phyloP scores from a whole-genome alignment of 2,797 vertebrate genomes.

The Orestias chungarensis region DNA sequence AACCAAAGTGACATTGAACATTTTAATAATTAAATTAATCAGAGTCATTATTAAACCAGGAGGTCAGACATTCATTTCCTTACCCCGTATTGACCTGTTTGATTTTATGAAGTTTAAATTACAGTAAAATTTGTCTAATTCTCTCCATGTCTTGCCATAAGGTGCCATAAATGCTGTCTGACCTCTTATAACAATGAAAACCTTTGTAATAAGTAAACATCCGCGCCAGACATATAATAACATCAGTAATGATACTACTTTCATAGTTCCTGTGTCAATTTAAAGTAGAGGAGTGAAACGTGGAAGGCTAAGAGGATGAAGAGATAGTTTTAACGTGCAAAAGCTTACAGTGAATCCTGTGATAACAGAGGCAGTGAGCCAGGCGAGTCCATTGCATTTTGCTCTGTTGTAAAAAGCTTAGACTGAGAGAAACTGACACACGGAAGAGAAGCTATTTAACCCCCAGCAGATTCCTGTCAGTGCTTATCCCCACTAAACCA shows the following conservation, averaged over 20 bases:
- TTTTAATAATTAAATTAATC: slow-evolving; percentile 38
- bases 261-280: not conserved
- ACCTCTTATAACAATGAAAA: not conserved
- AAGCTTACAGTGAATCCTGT: slow-evolving; percentile 13
- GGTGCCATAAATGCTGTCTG: not conserved
- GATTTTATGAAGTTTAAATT: slow-evolving; percentile 15
- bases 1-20: slow-evolving; percentile 41
- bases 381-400: slow-evolving; percentile 13
- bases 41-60: slow-evolving; percentile 19
- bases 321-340: slow-evolving; percentile 6
- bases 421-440: slow-evolving; percentile 45
- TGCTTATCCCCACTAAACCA: slow-evolving; percentile 6
- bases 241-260: not conserved
- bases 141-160: not conserved
- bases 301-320: slow-evolving; percentile 4
- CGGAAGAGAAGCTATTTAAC: slow-evolving; percentile 44
- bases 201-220: not conserved
- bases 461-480: slow-evolving; percentile 39
- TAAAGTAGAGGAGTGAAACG: slow-evolving; percentile 9
- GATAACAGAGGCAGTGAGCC: slow-evolving; percentile 31
- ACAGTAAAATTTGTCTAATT: slow-evolving; percentile 3
- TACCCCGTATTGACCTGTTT: slow-evolving; percentile 9
- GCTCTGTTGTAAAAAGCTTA: slow-evolving; percentile 12
- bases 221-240: not conserved
- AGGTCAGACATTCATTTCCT: slow-evolving; percentile 7